Conservation (phyloP, 2,113 vertebrate species). For the Ctenomys sociabilis region DNA sequence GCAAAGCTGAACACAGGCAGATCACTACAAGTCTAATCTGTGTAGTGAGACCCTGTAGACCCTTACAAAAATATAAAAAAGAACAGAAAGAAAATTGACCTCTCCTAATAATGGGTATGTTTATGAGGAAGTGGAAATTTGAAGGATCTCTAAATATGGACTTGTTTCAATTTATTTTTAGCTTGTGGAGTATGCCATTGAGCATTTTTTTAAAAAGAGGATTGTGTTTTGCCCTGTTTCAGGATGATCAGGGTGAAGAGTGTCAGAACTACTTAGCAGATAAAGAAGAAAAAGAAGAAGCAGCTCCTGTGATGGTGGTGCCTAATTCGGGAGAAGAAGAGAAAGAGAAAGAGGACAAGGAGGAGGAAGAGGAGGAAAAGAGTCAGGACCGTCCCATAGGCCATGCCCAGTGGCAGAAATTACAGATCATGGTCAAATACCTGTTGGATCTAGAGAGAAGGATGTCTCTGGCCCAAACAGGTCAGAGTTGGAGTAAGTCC, state of each 20-base stretch:
- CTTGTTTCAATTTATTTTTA: conserved; percentile 82
- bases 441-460: conserved; percentile 96
- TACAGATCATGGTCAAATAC: conserved; percentile 91
- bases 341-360: conserved; percentile 64
- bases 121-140: conserved; percentile 84
- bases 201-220: conserved; percentile 60
- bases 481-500: conserved; percentile 97
- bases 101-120: conserved; percentile 78
- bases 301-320: conserved; percentile 54
- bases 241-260: conserved; percentile 90
- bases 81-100: conserved; percentile 51
- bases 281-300: conserved; percentile 86
- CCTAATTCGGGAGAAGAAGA: conserved; percentile 87
- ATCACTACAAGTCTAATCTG: too few species aligned
- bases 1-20: too few species aligned
- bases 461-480: conserved; percentile 95
- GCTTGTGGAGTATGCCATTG: conserved; percentile 76
- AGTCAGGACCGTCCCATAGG: conserved; percentile 74
- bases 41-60: too few species aligned
- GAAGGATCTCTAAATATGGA: conserved; percentile 83
- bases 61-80: too few species aligned
- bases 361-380: conserved; percentile 83
- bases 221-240: conserved; percentile 87
- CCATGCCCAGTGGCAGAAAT: conserved; percentile 88
- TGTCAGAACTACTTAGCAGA: conserved; percentile 90